Evolutionary conservation across 37 sponge, comb jelly and placozoan genomes (phyloP).

Genomic region (Aplysina aerophoba): DNA sequence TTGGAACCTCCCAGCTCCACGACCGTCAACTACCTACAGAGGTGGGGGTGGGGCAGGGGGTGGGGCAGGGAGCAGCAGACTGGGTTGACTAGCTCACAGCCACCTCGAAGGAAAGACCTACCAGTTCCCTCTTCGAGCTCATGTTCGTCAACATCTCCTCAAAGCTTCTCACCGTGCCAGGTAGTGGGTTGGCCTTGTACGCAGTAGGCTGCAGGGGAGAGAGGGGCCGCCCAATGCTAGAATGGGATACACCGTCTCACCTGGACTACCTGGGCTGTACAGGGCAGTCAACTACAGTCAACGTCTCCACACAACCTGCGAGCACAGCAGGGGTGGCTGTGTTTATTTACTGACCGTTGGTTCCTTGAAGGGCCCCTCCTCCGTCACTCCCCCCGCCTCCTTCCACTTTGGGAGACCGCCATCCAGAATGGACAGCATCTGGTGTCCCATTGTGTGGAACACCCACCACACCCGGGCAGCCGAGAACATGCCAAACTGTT

Average conservation of each 20-base stretch:
- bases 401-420: slow-evolving; percentile 84
- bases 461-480: slow-evolving; percentile 72
- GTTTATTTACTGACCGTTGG: background rate
- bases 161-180: slow-evolving; percentile 29
- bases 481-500: slow-evolving; percentile 71
- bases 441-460: slow-evolving; percentile 75
- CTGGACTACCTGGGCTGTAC: too few species aligned
- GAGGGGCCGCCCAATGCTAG: slow-evolving; percentile 8
- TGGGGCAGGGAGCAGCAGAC: background rate
- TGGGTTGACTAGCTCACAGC: background rate
- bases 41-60: too few species aligned
- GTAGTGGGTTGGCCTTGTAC: slow-evolving; percentile 44
- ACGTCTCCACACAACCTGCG: too few species aligned
- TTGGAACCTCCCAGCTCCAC: slow-evolving; percentile 67
- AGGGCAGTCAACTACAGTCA: too few species aligned
- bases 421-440: slow-evolving; percentile 76
- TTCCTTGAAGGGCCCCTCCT: slow-evolving; percentile 29
- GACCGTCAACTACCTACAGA: slow-evolving; percentile 75
- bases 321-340: too few species aligned
- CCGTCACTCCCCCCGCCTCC: slow-evolving; percentile 44
- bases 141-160: slow-evolving; percentile 35
- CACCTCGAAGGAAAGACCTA: slow-evolving; percentile 9
- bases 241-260: background rate
- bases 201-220: slow-evolving; percentile 11
- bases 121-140: slow-evolving; percentile 41